Base-by-base conservation (phyloP, 1,140 invertebrate genomes). In the Copidosoma floridanum region DNA sequence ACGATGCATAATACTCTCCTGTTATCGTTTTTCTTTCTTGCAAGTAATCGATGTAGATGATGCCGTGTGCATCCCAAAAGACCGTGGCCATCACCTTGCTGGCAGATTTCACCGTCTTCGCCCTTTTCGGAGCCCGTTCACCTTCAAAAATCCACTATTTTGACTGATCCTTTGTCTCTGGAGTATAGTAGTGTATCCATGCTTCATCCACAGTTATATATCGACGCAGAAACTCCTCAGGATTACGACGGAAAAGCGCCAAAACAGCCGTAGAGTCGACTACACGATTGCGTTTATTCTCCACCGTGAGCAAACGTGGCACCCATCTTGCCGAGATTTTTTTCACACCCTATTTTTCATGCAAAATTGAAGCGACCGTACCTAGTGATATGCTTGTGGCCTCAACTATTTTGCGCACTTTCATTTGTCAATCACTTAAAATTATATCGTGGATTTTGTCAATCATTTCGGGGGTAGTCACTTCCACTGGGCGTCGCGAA, bases 1-100 rank as follows among this genome's bases (percentile, higher is more conserved):
- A 57, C 27, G 24, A n/a, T n/a, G 26, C n/a, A 24, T 48, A 57
- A 35, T 47, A 73, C n/a, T 76, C 71, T 7, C 72, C 66, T 72
- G 64, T 78, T 61, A 80, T 79, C 64, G 76, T 77, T 74, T 74
- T 72, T 65, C 72, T 66, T 70, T 71, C 73, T 74, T 75, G 68
- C 75, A 82, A 72, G 71, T 78, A 81, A 73, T 82, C 77, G 59
- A 71, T 72, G 60, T 75, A 68, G n/a, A 78, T 66, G 40, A 71
- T 65, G 68, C 69, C 69, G 62, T 67, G 63, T 64, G 66, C 60
- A 68, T 72, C 68, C 76, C 71, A 74, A 60, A 76, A 77, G 68
- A 73, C 68, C 10, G 66, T 61, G 12, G 65, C 67, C 65, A 69
- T 67, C 16, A 71, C 73, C 66, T 78, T 76, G 32, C 68, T 71